Conservation (phyloP, 2,888 invertebrate genomes). For the Neoscelio sp. region DNA sequence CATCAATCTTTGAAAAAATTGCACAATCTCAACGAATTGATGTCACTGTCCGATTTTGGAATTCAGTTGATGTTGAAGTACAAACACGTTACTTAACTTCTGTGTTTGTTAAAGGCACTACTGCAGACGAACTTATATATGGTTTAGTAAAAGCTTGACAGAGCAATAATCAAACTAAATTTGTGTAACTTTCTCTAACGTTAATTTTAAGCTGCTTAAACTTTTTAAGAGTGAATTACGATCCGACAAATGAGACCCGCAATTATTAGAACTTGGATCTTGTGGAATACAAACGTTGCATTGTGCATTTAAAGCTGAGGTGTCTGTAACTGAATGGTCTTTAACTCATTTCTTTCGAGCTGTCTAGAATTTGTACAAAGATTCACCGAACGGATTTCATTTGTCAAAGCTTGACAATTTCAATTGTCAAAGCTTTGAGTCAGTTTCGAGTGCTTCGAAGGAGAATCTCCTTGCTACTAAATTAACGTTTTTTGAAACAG, state of each 20-base stretch:
- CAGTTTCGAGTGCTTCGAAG: conserved; percentile 13
- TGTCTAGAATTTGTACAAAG: conserved; percentile 73
- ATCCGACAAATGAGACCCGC: conserved; percentile 12
- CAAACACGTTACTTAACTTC: no score
- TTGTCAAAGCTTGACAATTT: no score
- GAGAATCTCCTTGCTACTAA: conserved; percentile 51
- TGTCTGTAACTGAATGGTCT: conserved; percentile 66
- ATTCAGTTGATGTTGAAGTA: no score
- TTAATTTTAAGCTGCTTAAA: conserved; percentile 53
- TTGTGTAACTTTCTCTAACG: no score
- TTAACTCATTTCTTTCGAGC: conserved; percentile 66
- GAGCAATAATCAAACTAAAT: no score
- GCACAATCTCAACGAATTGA: no score
- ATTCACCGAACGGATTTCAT: no score
- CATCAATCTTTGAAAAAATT: no score
- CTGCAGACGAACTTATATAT: no score
- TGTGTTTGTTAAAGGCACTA: no score
- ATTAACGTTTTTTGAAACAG: conserved; percentile 62
- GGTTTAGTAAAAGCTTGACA: no score
- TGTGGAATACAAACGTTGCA: conserved; percentile 73
- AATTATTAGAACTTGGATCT: conserved; percentile 70
- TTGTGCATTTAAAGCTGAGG: conserved; percentile 71
- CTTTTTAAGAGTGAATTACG: conserved; percentile 15
- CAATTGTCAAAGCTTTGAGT: conserved; percentile 40
- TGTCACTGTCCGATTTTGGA: no score